A percentile compares a stretch with the other conserved stretches of the same genome.
Conservation (phyloP, 2,888 invertebrate species). For the Cheilosia soror region DNA sequence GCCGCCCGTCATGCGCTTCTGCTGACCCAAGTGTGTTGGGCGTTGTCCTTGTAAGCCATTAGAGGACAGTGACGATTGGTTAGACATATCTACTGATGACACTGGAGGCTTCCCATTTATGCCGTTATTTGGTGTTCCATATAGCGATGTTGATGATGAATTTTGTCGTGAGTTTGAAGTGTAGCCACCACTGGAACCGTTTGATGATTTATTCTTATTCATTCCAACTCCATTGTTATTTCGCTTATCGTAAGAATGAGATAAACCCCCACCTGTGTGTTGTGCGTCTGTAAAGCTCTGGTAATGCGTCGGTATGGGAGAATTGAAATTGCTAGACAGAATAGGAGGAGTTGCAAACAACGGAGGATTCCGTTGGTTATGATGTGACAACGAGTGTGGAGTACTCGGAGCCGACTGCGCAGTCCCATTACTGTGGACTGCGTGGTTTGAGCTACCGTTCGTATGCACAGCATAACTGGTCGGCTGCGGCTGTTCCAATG, state of each 20-base stretch:
- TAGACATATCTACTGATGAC: conserved; percentile 68
- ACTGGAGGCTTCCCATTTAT: conserved; percentile 79
- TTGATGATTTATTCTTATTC: conserved; percentile 70
- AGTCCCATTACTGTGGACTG: conserved; percentile 71
- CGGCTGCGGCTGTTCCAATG: conserved; percentile 78
- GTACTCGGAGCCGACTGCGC: conserved; percentile 83
- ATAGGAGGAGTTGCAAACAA: conserved; percentile 83
- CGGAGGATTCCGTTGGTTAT: conserved; percentile 80
- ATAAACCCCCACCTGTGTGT: conserved; percentile 42
- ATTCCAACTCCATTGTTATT: conserved; percentile 72
- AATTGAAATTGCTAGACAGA: conserved; percentile 80
- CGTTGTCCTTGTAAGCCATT: conserved; percentile 65
- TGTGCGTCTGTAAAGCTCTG: conserved; percentile 72
- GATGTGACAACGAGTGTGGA: conserved; percentile 79
- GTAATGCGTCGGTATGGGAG: conserved; percentile 76
- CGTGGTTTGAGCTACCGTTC: conserved; percentile 74
- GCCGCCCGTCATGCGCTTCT: conserved; percentile 56
- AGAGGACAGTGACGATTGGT: conserved; percentile 56
- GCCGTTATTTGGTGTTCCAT: conserved; percentile 56
- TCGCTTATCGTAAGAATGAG: conserved; percentile 67
- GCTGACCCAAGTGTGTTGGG: conserved; percentile 58
- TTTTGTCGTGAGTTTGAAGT: conserved; percentile 61
- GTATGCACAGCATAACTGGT: conserved; percentile 72
- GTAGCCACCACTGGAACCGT: conserved; percentile 57
- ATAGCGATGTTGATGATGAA: conserved; percentile 57